A percentile compares a stretch with the other conserved stretches of the same genome.
phyloP scores from a whole-genome alignment of 2,888 invertebrate species.

The Erannis defoliaria region DNA sequence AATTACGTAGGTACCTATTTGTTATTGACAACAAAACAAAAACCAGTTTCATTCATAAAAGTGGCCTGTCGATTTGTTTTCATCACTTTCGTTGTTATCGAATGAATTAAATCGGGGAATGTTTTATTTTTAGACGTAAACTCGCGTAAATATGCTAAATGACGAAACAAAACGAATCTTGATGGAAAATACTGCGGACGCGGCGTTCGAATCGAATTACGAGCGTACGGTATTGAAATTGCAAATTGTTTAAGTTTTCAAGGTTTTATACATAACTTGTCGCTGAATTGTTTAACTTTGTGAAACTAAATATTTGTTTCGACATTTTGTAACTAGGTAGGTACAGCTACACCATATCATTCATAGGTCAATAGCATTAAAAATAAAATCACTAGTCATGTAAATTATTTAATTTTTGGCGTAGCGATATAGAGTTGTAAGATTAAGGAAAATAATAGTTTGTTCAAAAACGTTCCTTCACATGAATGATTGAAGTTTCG shows the following conservation, averaged over 20 bases:
- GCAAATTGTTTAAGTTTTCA: constrained; percentile 38
- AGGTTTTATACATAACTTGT: constrained; percentile 34
- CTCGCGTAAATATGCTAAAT: constrained; percentile 28
- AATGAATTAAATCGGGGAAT: constrained; percentile 43
- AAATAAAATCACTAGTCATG: constrained; percentile 9
- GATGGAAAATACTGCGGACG: constrained; percentile 41
- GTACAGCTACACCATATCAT: constrained; percentile 2
- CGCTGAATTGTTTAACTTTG: constrained; percentile 23
- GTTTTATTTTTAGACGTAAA: constrained; percentile 40
- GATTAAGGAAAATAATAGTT: too few species aligned
- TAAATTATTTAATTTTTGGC: constrained; percentile 4
- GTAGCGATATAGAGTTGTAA: not conserved
- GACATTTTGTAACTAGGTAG: constrained; percentile 1
- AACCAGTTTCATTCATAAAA: constrained; percentile 58
- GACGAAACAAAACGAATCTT: constrained; percentile 30
- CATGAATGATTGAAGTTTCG: too few species aligned
- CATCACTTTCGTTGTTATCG: constrained; percentile 48
- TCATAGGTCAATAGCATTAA: constrained; percentile 13
- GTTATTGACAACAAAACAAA: constrained; percentile 54
- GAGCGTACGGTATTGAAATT: constrained; percentile 39
- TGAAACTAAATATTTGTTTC: constrained; percentile 8
- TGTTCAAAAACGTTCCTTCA: too few species aligned
- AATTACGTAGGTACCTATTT: constrained; percentile 46
- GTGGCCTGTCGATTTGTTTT: constrained; percentile 46
- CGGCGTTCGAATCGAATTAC: constrained; percentile 31